phyloP scores from a whole-genome alignment of 2,888 invertebrate species.

The Trileptium ribeirensis region DNA sequence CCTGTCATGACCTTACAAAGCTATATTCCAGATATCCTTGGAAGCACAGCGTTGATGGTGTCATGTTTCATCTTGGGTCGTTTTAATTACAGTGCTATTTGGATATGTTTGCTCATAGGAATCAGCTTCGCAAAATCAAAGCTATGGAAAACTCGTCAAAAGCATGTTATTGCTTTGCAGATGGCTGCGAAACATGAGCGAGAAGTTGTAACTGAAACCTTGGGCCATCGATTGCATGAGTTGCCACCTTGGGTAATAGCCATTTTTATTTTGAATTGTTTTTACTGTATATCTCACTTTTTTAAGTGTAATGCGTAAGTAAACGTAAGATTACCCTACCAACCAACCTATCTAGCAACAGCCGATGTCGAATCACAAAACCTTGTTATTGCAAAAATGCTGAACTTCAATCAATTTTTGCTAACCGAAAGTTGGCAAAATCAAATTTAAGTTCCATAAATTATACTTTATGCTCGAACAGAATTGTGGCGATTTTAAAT shows the following conservation, averaged over 20 bases:
- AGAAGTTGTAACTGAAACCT: slow-evolving; percentile 41
- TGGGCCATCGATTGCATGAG: slow-evolving; percentile 42
- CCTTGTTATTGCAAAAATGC: too few species aligned
- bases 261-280: too few species aligned
- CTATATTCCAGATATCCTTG: slow-evolving; percentile 35
- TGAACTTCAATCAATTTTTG: too few species aligned
- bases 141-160: slow-evolving; percentile 46
- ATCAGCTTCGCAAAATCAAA: slow-evolving; percentile 44
- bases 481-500: too few species aligned
- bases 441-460: too few species aligned
- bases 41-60: slow-evolving; percentile 43
- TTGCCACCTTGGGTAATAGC: slow-evolving; percentile 50
- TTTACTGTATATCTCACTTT: too few species aligned
- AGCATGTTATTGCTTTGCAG: slow-evolving; percentile 37
- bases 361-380: too few species aligned
- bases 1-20: slow-evolving; percentile 36
- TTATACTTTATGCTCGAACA: too few species aligned
- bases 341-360: too few species aligned
- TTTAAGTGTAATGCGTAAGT: too few species aligned
- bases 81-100: slow-evolving; percentile 39
- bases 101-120: slow-evolving; percentile 43
- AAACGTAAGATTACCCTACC: too few species aligned
- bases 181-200: slow-evolving; percentile 41
- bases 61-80: slow-evolving; percentile 37
- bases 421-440: too few species aligned